Conservation (phyloP, 2,113 vertebrate genomes). For the Tinamus guttatus region DNA sequence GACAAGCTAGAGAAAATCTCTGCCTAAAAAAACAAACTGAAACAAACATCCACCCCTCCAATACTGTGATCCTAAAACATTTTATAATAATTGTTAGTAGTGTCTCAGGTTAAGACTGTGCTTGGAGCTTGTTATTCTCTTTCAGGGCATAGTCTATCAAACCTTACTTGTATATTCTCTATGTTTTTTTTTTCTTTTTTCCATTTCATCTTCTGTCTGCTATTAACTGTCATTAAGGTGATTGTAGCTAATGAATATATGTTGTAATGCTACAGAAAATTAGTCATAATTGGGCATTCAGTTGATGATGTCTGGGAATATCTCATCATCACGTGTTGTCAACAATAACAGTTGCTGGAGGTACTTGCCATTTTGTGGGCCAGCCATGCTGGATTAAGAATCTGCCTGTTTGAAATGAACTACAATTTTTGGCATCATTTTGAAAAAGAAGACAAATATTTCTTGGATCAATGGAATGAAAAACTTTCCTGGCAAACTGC, state of each 20-base stretch:
- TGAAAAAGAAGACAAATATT: neutral
- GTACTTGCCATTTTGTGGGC: neutral
- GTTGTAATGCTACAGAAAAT: neutral
- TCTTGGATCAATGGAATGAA: neutral
- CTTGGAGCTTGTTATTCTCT: neutral
- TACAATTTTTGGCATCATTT: neutral
- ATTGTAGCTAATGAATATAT: neutral
- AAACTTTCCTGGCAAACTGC: neutral
- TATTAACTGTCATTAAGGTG: neutral
- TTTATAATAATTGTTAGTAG: neutral
- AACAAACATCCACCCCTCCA: neutral
- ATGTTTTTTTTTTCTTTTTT: neutral
- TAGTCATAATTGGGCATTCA: neutral
- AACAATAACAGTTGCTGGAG: constrained; percentile 19
- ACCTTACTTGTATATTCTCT: neutral
- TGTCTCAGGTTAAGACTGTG: neutral
- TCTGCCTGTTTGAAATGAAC: neutral
- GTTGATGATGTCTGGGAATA: neutral
- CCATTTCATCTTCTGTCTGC: neutral
- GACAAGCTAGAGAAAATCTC: fast-evolving
- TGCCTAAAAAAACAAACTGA: neutral
- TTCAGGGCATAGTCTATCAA: neutral
- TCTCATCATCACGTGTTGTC: neutral
- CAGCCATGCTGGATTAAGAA: neutral
- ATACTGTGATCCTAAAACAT: neutral